Evolutionary conservation across 2,888 invertebrate species (phyloP), one percentile per base, ranked within the genome.

Genomic region (Ectemnius cavifrons): DNA sequence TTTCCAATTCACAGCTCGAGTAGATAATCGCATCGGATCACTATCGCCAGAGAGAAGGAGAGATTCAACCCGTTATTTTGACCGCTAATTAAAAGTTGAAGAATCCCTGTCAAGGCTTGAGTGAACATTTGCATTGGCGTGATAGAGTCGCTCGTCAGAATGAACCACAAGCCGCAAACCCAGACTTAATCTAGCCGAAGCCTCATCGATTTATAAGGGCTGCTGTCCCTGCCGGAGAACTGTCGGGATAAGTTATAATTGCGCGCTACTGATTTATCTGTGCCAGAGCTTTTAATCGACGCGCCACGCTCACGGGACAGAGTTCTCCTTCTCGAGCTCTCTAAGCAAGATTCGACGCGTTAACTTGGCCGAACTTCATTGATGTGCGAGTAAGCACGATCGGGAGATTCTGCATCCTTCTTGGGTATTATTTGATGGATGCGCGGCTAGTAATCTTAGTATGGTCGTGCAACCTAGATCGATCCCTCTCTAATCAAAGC

Each of bases 1-100:
- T 37, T 37, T 37, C 37, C 37, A 37, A 37, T 37, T 37, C 37
- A 37, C 37, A 37, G 37, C 8, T 37, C 8, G 37, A 37, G 37
- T 37, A 37, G 37, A 37, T 37, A 73, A 75, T 79, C 77, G 62
- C 37, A 52, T 71, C 60, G 69, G 68, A 18, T 20, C 62, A 8
- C 68, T 67, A 81, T 81, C 71, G 0, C 3, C 23, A 23, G 69
- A 57, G 74, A 37, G 11, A 37, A 65, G 63, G 73, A 67, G 63
- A 65, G 63, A 81, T 77, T 65, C 70, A 58, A 13, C 18, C 64
- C 52, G 63, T 49, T 47, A 37, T 66, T 77, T 71, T 59, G 63
- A 56, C 58, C 74, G 73, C 72, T 75, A 81, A 82, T 82, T 81
- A 82, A 82, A 82, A 82, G 80, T 82, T 81, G 78, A 81, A 81